Evolutionary conservation across 2,888 invertebrate genomes (phyloP).

Genomic region (Choristoneura rosaceana): DNA sequence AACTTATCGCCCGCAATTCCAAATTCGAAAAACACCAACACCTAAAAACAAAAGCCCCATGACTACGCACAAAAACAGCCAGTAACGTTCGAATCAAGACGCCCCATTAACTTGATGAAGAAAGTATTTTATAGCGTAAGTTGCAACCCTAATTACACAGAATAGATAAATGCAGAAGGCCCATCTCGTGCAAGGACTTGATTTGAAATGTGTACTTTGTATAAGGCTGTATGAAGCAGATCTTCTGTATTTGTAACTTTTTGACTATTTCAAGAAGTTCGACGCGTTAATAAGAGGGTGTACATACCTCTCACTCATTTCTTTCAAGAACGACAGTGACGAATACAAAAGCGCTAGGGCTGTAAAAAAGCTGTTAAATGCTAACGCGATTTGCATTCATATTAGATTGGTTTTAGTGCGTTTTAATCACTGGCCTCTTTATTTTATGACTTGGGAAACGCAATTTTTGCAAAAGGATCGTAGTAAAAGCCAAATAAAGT

Average conservation of each 20-base stretch:
- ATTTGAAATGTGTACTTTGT: neutral
- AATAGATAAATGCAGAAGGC: conserved; percentile 25
- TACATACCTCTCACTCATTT: conserved; percentile 22
- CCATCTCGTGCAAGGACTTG: neutral
- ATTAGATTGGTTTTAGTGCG: conserved; percentile 28
- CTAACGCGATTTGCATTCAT: conserved; percentile 34
- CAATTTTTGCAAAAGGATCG: neutral
- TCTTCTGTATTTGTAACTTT: conserved; percentile 19
- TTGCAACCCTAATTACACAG: conserved; percentile 41
- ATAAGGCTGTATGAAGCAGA: neutral
- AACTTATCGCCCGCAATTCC: conserved; percentile 30
- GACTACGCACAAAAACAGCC: conserved; percentile 59
- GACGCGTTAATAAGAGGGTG: conserved; percentile 27
- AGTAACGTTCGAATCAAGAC: conserved; percentile 58
- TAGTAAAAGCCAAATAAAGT: neutral
- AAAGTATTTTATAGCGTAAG: conserved; percentile 64
- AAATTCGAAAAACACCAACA: conserved; percentile 35
- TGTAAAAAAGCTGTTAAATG: conserved; percentile 40
- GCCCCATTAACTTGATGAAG: conserved; percentile 72
- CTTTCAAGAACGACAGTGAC: conserved; percentile 23
- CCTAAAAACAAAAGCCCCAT: conserved; percentile 51
- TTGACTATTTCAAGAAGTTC: conserved; percentile 24
- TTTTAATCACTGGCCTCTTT: conserved; percentile 34
- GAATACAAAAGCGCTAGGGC: conserved; percentile 1
- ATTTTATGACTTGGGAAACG: conserved; percentile 1